A percentile compares a stretch with the other conserved stretches of the same genome.
Conservation (phyloP, 35 echinoderm and acorn worm species). For the Ophioderma brevispina region DNA sequence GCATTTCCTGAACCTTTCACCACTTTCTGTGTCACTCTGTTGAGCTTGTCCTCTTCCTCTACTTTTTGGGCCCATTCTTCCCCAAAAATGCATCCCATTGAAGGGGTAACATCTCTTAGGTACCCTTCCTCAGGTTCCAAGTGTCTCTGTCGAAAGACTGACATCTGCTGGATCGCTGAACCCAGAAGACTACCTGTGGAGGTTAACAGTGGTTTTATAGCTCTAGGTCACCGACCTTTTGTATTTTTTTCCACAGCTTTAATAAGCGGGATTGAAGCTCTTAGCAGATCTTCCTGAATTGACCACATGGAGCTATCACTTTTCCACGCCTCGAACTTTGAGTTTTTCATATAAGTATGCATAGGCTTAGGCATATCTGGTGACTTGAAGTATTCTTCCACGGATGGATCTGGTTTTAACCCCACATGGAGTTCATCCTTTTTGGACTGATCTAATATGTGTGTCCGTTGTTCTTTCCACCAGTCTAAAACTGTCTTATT, state of each 20-base stretch:
- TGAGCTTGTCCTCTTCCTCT: slow-evolving; percentile 2
- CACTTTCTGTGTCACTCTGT: slow-evolving; percentile 21
- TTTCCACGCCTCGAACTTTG: slow-evolving; percentile 23
- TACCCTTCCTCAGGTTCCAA: slow-evolving; percentile 9
- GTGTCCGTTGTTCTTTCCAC: slow-evolving; percentile 31
- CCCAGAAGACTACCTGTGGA: too few relatives aligned
- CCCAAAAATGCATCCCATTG: slow-evolving; percentile 14
- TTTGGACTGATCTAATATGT: too few relatives aligned
- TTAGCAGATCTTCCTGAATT: not conserved
- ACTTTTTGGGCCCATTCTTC: slow-evolving; percentile 19
- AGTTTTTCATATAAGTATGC: slow-evolving; percentile 14
- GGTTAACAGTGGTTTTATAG: not conserved
- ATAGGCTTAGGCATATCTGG: slow-evolving; percentile 51
- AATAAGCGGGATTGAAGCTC: not conserved
- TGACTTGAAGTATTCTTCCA: slow-evolving; percentile 26
- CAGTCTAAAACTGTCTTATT: too few relatives aligned
- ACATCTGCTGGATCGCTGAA: too few relatives aligned
- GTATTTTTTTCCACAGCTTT: not conserved
- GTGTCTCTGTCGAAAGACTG: slow-evolving; percentile 8
- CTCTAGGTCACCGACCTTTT: too few relatives aligned
- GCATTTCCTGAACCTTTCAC: not conserved
- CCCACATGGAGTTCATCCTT: slow-evolving; percentile 2
- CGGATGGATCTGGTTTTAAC: slow-evolving; percentile 23
- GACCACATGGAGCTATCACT: slow-evolving; percentile 39
- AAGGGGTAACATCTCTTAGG: not conserved